phyloP scores from a whole-genome alignment of 2,797 vertebrate genomes.

The Siniperca undulata region DNA sequence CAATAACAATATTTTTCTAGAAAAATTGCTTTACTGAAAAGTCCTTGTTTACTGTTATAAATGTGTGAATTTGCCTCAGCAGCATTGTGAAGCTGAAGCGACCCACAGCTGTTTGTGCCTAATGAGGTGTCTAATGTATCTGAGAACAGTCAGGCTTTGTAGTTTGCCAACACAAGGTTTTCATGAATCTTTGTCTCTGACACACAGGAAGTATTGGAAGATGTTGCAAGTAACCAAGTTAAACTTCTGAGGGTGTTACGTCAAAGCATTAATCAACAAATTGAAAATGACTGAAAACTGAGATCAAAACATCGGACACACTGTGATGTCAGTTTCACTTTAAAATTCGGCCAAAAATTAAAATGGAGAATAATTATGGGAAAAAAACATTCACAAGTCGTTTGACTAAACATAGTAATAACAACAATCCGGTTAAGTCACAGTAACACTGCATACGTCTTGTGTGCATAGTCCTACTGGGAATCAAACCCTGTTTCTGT shows the following conservation, averaged over 20 bases:
- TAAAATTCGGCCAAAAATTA: too few species aligned
- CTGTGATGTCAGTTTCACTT: background rate
- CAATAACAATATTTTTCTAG: constrained; percentile 33
- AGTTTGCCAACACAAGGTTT: constrained; percentile 15
- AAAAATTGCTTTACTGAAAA: constrained; percentile 41
- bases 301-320: background rate
- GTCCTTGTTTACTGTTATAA: constrained; percentile 65
- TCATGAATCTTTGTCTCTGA: constrained; percentile 34
- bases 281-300: background rate
- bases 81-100: constrained; percentile 32
- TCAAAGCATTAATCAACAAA: background rate
- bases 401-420: background rate
- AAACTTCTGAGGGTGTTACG: background rate
- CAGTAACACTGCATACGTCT: background rate
- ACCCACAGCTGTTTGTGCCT: constrained; percentile 70
- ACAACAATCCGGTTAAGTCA: too few species aligned
- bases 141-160: constrained; percentile 51
- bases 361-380: background rate
- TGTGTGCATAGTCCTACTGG: background rate
- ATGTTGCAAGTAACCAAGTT: background rate
- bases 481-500: background rate
- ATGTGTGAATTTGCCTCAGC: constrained; percentile 57
- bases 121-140: constrained; percentile 75
- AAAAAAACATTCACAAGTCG: background rate
- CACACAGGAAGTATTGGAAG: background rate